Evolutionary conservation across 2,888 invertebrate species (phyloP), one percentile per base, ranked within the genome.

Genomic region (Chironomus tentans): DNA sequence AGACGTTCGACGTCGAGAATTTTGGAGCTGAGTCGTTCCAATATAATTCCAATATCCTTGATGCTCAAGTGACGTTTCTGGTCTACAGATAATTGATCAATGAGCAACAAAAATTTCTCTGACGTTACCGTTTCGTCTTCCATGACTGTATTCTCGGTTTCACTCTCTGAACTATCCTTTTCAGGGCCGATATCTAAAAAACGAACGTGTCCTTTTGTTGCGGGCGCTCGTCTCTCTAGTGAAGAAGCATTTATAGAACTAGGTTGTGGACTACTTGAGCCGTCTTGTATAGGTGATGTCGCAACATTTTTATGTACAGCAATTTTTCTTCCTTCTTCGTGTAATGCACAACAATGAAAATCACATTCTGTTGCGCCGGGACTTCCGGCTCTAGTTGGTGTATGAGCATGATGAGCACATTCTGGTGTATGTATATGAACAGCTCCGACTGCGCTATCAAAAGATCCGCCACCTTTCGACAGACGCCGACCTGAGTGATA

Each of bases 301-400:
- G 95, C 94, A 79, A 95, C 94, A 83, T 92, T 93, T 85, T 95
- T 94, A 86, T 94, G 94, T 79, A 94, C 94, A 79, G 94, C 94
- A 82, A 95, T 95, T 82, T 93, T 91, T 78, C 95, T 89, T 7
- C 95, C 94, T 83, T 94, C 95, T 84, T 95, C 95, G 88, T 96
- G 96, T 80, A 96, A 87, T 78, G 95, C 93, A 86, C 95, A 95
- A 85, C 96, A 96, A 85, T 96, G 96, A 85, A 96, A 96, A 86
- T 96, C 96, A 87, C 96, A 96, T 85, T 95, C 94, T 81, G 88
- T 86, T 81, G 88, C 84, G 83, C 85, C 85, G 80, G 87, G 90
- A 80, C 89, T 88, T 76, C 90, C 90, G 78, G 89, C 88, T 68
- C 90, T 87, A 79, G 87, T 87, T 81, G 90, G 89, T 83, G 89